Evolutionary conservation across 2,113 vertebrate genomes (phyloP).

Genomic region (Mormyrus lacerda): DNA sequence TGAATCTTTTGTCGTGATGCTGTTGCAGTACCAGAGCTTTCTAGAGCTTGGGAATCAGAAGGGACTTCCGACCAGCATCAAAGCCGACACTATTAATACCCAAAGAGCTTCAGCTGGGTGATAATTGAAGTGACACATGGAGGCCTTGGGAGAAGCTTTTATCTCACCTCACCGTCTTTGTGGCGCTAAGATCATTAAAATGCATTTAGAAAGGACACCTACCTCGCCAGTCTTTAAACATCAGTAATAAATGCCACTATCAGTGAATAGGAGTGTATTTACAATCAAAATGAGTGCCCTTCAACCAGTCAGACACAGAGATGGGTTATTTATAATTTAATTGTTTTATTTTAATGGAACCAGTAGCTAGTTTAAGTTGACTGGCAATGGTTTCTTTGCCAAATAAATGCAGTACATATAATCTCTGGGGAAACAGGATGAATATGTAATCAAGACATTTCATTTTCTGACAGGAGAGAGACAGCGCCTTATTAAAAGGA

Average conservation of each 20-base stretch:
- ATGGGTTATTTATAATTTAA: neutral
- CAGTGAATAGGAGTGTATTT: conserved; percentile 9
- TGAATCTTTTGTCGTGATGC: neutral
- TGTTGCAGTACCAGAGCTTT: conserved; percentile 5
- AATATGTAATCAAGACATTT: neutral
- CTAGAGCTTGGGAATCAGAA: conserved; percentile 26
- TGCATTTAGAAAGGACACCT: conserved; percentile 28
- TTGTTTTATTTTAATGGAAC: neutral
- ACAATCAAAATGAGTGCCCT: neutral
- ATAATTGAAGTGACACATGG: conserved; percentile 30
- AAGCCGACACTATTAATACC: conserved; percentile 34
- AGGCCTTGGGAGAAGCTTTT: conserved; percentile 23
- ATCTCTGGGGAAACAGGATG: neutral
- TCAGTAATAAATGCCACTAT: conserved; percentile 25
- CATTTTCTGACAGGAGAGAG: neutral
- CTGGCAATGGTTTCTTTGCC: neutral
- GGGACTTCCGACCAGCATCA: conserved; percentile 26
- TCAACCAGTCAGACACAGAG: neutral
- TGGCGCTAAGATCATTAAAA: conserved; percentile 31
- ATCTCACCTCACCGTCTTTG: conserved; percentile 19
- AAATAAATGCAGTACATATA: neutral
- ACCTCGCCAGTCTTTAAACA: conserved; percentile 16
- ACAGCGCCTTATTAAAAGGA: neutral
- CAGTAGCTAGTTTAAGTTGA: neutral
- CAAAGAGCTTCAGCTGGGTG: conserved; percentile 24